Conservation (phyloP, 2,797 vertebrate genomes). For the Thunnus albacares region DNA sequence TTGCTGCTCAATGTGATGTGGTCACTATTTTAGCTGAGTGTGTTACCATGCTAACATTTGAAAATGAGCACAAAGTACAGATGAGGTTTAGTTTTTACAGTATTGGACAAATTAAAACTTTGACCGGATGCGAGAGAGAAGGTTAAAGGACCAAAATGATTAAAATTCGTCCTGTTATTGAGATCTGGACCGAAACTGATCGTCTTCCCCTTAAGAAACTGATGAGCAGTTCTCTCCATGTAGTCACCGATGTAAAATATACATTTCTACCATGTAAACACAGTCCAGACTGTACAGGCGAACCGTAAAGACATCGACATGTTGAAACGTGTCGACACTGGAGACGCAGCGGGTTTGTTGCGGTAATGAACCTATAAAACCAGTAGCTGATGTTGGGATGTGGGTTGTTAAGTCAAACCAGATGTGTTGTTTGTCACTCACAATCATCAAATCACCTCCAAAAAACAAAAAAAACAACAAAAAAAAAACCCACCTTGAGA, state of each 20-base stretch:
- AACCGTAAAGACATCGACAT: neutral
- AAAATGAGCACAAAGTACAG: too few species aligned
- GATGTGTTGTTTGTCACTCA: conserved; percentile 29
- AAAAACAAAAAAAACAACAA: neutral
- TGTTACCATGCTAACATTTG: too few species aligned
- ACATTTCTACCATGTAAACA: neutral
- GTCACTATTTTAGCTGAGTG: too few species aligned
- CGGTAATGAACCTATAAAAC: conserved; percentile 27
- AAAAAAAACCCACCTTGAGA: neutral
- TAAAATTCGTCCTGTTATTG: too few species aligned
- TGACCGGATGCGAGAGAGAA: too few species aligned
- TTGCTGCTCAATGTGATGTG: too few species aligned
- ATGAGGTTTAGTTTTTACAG: too few species aligned
- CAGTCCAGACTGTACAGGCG: neutral
- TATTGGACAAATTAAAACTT: too few species aligned
- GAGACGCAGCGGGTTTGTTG: conserved; percentile 5
- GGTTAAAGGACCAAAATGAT: too few species aligned
- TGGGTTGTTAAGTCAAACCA: conserved; percentile 40
- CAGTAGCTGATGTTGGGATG: conserved; percentile 2
- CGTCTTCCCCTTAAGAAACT: too few species aligned
- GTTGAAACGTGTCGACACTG: neutral
- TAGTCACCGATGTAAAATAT: neutral
- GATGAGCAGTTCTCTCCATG: neutral
- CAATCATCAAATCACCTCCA: neutral
- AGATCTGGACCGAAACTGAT: too few species aligned